These are phyloP conservation scores for Hozukius guyotensis DNA, from an alignment of 2,797 vertebrate species.

Conservation along the genomic window DNA sequence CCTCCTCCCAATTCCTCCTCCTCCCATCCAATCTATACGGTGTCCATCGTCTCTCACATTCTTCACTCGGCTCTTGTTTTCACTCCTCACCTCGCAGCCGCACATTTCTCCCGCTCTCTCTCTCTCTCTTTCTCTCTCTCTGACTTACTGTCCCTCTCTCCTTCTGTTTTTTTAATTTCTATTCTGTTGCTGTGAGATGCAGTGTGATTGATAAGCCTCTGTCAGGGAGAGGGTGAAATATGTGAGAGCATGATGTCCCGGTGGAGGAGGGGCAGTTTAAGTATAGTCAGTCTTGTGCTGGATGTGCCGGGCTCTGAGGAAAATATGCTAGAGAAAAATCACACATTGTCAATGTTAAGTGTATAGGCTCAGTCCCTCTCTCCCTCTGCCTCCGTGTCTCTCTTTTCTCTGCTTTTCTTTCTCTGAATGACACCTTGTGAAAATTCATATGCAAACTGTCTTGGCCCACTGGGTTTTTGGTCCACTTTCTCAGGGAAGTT, in stretches of 20 bases:
- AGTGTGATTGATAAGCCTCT: slow-evolving; percentile 57
- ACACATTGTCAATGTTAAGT: slow-evolving; percentile 34
- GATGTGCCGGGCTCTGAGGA: slow-evolving; percentile 44
- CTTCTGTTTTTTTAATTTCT: neutral
- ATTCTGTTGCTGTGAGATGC: slow-evolving; percentile 21
- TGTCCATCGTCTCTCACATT: slow-evolving; percentile 24
- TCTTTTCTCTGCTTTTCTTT: slow-evolving; percentile 2
- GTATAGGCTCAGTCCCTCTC: slow-evolving; percentile 1
- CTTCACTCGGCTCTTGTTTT: slow-evolving; percentile 36
- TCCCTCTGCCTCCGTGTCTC: neutral
- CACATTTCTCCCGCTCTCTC: neutral
- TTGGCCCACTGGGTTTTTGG: slow-evolving; percentile 5
- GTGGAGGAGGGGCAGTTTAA: slow-evolving; percentile 52
- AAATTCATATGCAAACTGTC: slow-evolving; percentile 39
- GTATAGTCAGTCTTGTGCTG: slow-evolving; percentile 51
- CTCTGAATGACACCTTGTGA: slow-evolving; percentile 18
- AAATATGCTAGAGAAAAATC: slow-evolving; percentile 36
- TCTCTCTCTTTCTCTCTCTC: neutral
- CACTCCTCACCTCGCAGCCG: slow-evolving; percentile 20
- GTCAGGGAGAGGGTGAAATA: slow-evolving; percentile 47
- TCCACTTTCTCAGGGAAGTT: slow-evolving; percentile 20
- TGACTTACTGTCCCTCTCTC: neutral
- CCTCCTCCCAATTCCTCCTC: slow-evolving; percentile 10
- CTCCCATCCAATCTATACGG: slow-evolving; percentile 23
- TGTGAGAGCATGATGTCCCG: slow-evolving; percentile 39